Evolutionary conservation across 2,888 invertebrate species (phyloP).

Genomic region (Calameuta pallipes): DNA sequence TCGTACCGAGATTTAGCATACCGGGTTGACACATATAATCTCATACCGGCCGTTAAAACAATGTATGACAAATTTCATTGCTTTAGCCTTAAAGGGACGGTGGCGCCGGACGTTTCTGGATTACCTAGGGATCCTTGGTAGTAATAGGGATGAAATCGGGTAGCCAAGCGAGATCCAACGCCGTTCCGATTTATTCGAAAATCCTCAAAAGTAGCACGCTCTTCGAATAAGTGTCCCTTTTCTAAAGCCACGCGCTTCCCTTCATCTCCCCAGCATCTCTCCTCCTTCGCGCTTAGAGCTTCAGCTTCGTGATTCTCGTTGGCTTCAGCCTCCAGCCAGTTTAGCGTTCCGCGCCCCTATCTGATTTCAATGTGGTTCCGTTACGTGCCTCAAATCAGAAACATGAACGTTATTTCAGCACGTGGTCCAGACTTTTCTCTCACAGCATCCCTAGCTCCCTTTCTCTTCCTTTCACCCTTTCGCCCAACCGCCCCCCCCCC

Average conservation of each 20-base stretch:
- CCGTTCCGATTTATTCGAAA: constrained; percentile 48
- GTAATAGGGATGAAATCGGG: not conserved
- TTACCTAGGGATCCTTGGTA: constrained; percentile 33
- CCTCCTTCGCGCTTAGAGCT: constrained; percentile 1
- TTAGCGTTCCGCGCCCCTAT: constrained; percentile 55
- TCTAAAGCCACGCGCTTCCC: constrained; percentile 26
- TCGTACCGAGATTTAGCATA: constrained; percentile 17
- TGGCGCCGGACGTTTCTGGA: constrained; percentile 38
- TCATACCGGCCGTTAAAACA: constrained; percentile 8
- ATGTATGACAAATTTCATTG: constrained; percentile 27
- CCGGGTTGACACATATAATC: constrained; percentile 11
- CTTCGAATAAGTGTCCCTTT: constrained; percentile 29
- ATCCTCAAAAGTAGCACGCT: constrained; percentile 47
- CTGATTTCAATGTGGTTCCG: constrained; percentile 62
- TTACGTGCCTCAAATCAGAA: constrained; percentile 64
- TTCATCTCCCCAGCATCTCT: constrained; percentile 27
- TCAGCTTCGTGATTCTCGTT: constrained; percentile 8
- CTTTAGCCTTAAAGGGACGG: constrained; percentile 22
- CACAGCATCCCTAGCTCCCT: not conserved
- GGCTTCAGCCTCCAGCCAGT: constrained; percentile 39
- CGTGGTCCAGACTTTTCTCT: constrained; percentile 51
- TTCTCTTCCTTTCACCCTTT: not conserved
- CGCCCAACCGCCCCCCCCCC: not conserved
- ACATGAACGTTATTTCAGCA: constrained; percentile 56
- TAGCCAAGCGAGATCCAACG: constrained; percentile 7